These are phyloP conservation scores for Microdon myrmicae DNA, from an alignment of 2,888 invertebrate genomes.

Conservation along the genomic window DNA sequence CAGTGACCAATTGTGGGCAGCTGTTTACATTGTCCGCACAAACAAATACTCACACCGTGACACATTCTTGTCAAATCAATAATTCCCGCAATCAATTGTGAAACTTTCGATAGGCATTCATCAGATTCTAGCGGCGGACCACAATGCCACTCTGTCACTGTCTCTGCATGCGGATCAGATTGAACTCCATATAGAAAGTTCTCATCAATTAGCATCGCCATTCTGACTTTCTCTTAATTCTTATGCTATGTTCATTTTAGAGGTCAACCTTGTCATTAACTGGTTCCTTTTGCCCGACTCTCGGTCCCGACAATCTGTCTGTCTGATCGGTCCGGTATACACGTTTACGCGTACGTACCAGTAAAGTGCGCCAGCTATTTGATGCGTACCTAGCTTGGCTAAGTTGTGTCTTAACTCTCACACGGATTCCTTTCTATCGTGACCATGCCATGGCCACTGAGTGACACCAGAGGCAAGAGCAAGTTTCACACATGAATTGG, in stretches of 20 bases:
- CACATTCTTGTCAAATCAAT: slow-evolving; percentile 11
- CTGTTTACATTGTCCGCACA: slow-evolving; percentile 17
- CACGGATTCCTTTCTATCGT: slow-evolving; percentile 36
- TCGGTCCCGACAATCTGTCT: slow-evolving; percentile 45
- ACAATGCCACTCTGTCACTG: not conserved
- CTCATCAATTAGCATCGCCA: slow-evolving; percentile 54
- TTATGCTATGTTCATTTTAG: slow-evolving; percentile 48
- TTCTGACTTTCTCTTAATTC: slow-evolving; percentile 55
- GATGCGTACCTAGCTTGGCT: slow-evolving; percentile 29
- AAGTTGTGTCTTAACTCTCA: slow-evolving; percentile 30
- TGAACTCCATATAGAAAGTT: slow-evolving; percentile 50
- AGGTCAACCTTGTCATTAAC: slow-evolving; percentile 50
- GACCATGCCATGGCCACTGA: not conserved
- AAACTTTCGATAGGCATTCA: slow-evolving; percentile 45
- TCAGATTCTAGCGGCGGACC: too few species aligned
- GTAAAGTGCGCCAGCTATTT: slow-evolving; percentile 16
- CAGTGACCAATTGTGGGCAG: slow-evolving; percentile 19
- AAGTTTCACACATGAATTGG: slow-evolving; percentile 30
- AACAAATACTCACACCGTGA: not conserved
- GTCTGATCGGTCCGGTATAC: too few species aligned
- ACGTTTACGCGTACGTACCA: too few species aligned
- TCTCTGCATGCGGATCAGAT: slow-evolving; percentile 25
- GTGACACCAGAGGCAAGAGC: not conserved
- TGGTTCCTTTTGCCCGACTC: slow-evolving; percentile 43
- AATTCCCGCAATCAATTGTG: not conserved